Percentiles rank a stretch among this genome's conserved stretches.
Evolutionary conservation across 2,113 vertebrate species (phyloP).

Genomic region (Verasper variegatus): DNA sequence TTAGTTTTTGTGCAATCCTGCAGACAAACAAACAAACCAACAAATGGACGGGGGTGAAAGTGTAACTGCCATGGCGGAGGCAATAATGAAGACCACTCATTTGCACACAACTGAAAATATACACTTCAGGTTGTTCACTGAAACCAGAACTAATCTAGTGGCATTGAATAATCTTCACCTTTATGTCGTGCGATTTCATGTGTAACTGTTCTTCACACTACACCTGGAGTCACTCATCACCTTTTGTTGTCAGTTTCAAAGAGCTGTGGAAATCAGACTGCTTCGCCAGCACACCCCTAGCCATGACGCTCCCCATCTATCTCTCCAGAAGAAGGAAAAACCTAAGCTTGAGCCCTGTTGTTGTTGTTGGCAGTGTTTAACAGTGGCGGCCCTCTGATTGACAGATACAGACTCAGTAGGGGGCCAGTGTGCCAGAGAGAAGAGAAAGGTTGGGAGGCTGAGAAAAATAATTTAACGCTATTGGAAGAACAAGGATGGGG

Average conservation of each 20-base stretch:
- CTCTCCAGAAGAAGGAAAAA: conserved; percentile 37
- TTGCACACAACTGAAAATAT: no score
- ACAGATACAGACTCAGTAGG: conserved; percentile 55
- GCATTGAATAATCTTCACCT: no score
- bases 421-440: conserved; percentile 43
- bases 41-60: no score
- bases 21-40: no score
- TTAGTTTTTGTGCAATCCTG: no score
- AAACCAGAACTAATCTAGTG: no score
- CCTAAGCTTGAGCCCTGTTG: conserved; percentile 27
- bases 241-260: conserved; percentile 26
- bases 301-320: conserved; percentile 22
- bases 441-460: conserved; percentile 5
- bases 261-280: conserved; percentile 19
- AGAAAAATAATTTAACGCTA: conserved; percentile 41
- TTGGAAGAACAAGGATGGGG: conserved; percentile 30
- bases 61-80: no score
- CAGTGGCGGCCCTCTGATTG: conserved; percentile 56
- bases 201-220: not conserved
- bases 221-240: conserved; percentile 1
- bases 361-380: conserved; percentile 50
- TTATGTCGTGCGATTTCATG: not conserved
- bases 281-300: conserved; percentile 29
- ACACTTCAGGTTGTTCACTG: no score
- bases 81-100: not conserved